phyloP scores from a whole-genome alignment of 2,797 vertebrate species.

The Anabas testudineus region DNA sequence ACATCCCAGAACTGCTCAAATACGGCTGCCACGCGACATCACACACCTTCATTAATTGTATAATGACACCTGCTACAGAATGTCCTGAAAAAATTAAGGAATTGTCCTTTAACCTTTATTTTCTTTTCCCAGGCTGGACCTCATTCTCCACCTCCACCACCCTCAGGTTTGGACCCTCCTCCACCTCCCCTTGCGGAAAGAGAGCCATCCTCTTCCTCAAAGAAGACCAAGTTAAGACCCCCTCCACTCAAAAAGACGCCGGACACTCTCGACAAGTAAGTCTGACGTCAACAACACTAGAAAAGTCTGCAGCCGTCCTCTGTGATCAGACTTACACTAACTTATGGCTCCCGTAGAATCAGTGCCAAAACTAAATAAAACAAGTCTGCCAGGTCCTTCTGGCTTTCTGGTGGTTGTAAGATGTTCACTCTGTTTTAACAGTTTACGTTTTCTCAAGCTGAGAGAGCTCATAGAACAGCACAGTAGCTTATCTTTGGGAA shows the following conservation, averaged over 20 bases:
- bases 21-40: background rate
- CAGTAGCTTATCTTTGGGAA: slow-evolving; percentile 41
- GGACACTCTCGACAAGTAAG: slow-evolving; percentile 91
- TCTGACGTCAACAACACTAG: background rate
- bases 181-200: slow-evolving; percentile 75
- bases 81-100: background rate
- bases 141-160: slow-evolving; percentile 67
- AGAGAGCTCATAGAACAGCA: slow-evolving; percentile 41
- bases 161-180: slow-evolving; percentile 76
- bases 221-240: slow-evolving; percentile 92
- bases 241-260: slow-evolving; percentile 93
- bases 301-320: background rate
- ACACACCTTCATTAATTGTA: background rate
- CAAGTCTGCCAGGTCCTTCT: slow-evolving; percentile 47
- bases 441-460: slow-evolving; percentile 52
- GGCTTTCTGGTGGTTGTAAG: slow-evolving; percentile 29
- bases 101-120: background rate
- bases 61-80: background rate
- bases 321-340: slow-evolving; percentile 5
- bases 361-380: slow-evolving; percentile 41
- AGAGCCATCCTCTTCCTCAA: slow-evolving; percentile 80
- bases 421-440: slow-evolving; percentile 54
- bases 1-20: no score
- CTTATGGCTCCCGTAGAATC: slow-evolving; percentile 22
- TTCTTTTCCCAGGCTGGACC: slow-evolving; percentile 74